Evolutionary conservation across 2,888 invertebrate species (phyloP), one percentile per base, ranked within the genome.

Genomic region (Junonia oenone): DNA sequence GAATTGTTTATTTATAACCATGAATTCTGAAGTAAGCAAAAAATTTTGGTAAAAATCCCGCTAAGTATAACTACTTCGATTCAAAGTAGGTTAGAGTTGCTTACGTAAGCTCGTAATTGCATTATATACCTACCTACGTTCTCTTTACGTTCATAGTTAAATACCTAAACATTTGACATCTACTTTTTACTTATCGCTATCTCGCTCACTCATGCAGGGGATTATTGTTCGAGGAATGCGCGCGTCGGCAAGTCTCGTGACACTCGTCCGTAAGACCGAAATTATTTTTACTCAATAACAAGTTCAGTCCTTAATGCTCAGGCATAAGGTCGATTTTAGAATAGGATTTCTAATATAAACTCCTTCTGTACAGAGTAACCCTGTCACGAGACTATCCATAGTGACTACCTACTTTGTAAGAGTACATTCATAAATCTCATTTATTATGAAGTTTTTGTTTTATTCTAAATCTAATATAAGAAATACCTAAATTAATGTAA

Each of bases 131-230:
- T 84, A 86, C 78, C 76, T 83, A 81, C 81, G 74, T 82, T 82
- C 81, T 76, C 81, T 82, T 79, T 81, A 79, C 76, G 78, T 76
- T 71, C 72, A 77, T 83, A 84, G 81, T 82, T 83, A 85, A 83
- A 83, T 89, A 90, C 87, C 89, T 87, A 89, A 87, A 87, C 83
- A 86, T 87, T 89, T 87, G 85, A 86, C 81, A 87, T 85, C 76
- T 81, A 87, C 84, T 88, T 88, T 87, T 86, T 83, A 82, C 76
- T 71, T 83, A 69, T 68, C 69, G 74, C 79, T 69, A 61, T 90
- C 89, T 80, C 83, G 75, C 75, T 89, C 73, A 67, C 81, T 81
- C 87, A 65, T 75, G 74, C 70, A 71, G 78, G 78, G 78, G 76
- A 85, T 81, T 84, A 86, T 79, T 81, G 81, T 83, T 81, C 81